Evolutionary conservation across 2,888 invertebrate genomes (phyloP).

Genomic region (Periphyllus acericola): DNA sequence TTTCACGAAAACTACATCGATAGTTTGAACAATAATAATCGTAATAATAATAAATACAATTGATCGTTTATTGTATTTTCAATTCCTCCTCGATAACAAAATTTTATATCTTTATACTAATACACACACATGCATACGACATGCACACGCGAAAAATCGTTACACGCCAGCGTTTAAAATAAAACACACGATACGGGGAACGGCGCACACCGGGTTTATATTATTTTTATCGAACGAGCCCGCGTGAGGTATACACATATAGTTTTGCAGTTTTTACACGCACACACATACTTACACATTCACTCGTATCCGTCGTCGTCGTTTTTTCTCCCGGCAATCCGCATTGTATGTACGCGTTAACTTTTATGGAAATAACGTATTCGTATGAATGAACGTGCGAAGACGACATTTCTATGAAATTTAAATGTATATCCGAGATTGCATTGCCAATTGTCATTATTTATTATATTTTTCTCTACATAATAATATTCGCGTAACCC

Average conservation of each 20-base stretch:
- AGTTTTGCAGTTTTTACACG: neutral
- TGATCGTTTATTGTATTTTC: neutral
- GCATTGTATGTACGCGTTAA: neutral
- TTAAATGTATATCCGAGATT: too few relatives aligned
- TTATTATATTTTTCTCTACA: too few relatives aligned
- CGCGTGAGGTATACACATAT: neutral
- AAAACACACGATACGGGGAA: slow-evolving; percentile 1
- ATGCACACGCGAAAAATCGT: neutral
- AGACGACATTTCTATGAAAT: neutral
- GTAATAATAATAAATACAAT: too few relatives aligned
- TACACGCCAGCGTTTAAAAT: slow-evolving; percentile 13
- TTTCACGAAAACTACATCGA: too few relatives aligned
- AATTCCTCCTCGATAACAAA: neutral
- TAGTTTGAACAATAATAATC: too few relatives aligned
- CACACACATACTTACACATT: neutral
- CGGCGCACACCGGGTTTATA: slow-evolving; percentile 2
- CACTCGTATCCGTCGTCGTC: neutral
- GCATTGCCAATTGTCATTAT: too few relatives aligned
- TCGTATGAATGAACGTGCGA: neutral
- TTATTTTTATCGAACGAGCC: slow-evolving; percentile 14
- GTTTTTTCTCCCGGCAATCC: neutral
- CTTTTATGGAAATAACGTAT: neutral
- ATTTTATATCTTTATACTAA: neutral
- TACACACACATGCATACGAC: too few relatives aligned
- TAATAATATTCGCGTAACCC: too few relatives aligned